Base-by-base conservation (phyloP, 2,797 vertebrate species). In the Acrossocheilus wenchowensis region DNA sequence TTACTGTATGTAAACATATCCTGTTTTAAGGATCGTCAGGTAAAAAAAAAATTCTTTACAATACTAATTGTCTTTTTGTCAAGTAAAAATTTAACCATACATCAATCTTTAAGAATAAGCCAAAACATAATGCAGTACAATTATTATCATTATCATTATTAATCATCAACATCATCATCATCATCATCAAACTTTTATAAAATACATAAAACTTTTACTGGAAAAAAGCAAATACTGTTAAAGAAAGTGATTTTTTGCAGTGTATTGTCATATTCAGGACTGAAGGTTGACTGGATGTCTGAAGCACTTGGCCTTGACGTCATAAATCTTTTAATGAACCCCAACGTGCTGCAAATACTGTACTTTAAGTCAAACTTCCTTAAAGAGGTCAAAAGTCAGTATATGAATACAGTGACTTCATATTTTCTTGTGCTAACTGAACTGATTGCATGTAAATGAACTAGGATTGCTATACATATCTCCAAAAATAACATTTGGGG, bases 271-370 rank as follows among this genome's bases (percentile, higher is more conserved):
- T 68, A 26, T 68, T 36, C 17, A 68, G 17, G 19, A 62, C 34
- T 52, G n/a, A 36, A n/a, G 1, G 21, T 26, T 36, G 23, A 50
- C 26, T n/a, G 39, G n/a, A 10, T 17, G 54, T 79, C 41, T 60
- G 12, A 45, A 74, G 10, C 21, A 82, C 71, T 48, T 83, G 30
- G 57, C 72, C 30, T 66, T 84, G 23, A 78, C 57, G 15, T 54
- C 34, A 39, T 9, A 71, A 14, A n/a, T 19, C 17, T 64, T 10
- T 64, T 5, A 48, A 54, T 21, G 2, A n/a, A 52, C 34, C 19
- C 39, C 36, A 26, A 23, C 14, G 62, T 48, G 26, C 17, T 7
- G 6, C 54, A 62, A 62, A 83, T 6, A 36, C 41, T 10, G 26
- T 45, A 15, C 43, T 30, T 48, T 14, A 30, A 30, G 23, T 41